Evolutionary conservation across 2,113 vertebrate species (phyloP).

Genomic region (Irena cyanogastra): DNA sequence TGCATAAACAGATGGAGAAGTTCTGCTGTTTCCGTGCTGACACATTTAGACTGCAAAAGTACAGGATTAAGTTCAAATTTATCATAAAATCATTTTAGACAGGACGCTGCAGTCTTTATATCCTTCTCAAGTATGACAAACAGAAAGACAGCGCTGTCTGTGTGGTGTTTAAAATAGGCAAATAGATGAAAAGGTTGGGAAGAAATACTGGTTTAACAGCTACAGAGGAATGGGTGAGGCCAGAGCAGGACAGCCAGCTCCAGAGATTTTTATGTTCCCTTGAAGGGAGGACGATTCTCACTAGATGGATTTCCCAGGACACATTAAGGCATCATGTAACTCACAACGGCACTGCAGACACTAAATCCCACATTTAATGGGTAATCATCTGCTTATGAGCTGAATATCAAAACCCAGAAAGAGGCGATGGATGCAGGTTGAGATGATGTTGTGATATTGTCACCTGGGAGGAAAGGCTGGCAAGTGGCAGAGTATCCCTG

Average conservation of each 20-base stretch:
- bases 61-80: conserved; percentile 47
- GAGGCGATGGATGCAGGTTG: background rate
- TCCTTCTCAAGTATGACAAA: background rate
- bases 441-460: background rate
- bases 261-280: background rate
- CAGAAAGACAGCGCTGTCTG: background rate
- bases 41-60: conserved; percentile 10
- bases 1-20: conserved; percentile 30
- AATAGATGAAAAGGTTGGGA: background rate
- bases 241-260: background rate
- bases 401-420: background rate
- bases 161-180: background rate
- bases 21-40: background rate
- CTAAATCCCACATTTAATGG: background rate
- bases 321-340: background rate
- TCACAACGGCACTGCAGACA: background rate
- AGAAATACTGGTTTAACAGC: background rate
- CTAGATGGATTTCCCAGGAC: background rate
- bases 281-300: background rate
- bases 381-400: background rate
- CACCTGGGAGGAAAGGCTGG: background rate
- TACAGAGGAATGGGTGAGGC: background rate
- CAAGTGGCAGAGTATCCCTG: background rate
- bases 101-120: background rate
- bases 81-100: conserved; percentile 8